These are phyloP conservation scores for Drosophila nikananu DNA, from an alignment of 1,140 invertebrate genomes.

Conservation along the genomic window DNA sequence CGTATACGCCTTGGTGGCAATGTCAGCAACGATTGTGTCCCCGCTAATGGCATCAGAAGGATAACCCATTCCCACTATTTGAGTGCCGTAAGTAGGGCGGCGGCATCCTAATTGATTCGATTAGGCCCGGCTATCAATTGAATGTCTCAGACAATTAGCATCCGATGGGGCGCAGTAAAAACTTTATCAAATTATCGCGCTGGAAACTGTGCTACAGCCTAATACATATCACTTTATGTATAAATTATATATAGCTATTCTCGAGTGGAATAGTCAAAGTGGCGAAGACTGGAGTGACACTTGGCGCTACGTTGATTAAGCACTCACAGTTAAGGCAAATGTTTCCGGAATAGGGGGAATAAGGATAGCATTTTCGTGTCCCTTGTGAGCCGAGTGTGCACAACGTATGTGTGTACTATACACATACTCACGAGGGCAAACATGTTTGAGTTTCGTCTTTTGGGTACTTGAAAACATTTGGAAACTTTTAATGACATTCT, in stretches of 20 bases:
- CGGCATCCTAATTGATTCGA: slow-evolving; percentile 39
- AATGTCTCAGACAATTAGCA: slow-evolving; percentile 38
- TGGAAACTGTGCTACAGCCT: not conserved
- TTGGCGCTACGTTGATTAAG: slow-evolving; percentile 45
- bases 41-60: slow-evolving; percentile 34
- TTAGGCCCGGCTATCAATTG: slow-evolving; percentile 35
- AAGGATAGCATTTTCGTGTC: slow-evolving; percentile 12
- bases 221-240: too few relatives aligned
- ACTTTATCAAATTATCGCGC: slow-evolving; percentile 33
- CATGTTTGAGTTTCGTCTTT: slow-evolving; percentile 60
- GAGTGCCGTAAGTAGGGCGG: not conserved
- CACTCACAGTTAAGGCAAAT: slow-evolving; percentile 29
- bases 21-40: slow-evolving; percentile 12
- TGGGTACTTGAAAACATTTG: slow-evolving; percentile 46
- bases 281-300: slow-evolving; percentile 34
- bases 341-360: not conserved
- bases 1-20: not conserved
- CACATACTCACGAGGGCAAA: slow-evolving; percentile 7
- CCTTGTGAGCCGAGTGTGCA: slow-evolving; percentile 23
- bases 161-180: slow-evolving; percentile 18
- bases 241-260: not conserved
- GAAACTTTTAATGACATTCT: slow-evolving; percentile 63
- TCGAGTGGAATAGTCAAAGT: slow-evolving; percentile 24
- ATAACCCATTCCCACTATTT: slow-evolving; percentile 17
- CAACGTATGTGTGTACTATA: not conserved